Percentiles rank a stretch among this genome's conserved stretches.
These are phyloP conservation scores for Lumbricus terrestris DNA, from an alignment of 2,888 invertebrate species.

Conservation along the genomic window DNA sequence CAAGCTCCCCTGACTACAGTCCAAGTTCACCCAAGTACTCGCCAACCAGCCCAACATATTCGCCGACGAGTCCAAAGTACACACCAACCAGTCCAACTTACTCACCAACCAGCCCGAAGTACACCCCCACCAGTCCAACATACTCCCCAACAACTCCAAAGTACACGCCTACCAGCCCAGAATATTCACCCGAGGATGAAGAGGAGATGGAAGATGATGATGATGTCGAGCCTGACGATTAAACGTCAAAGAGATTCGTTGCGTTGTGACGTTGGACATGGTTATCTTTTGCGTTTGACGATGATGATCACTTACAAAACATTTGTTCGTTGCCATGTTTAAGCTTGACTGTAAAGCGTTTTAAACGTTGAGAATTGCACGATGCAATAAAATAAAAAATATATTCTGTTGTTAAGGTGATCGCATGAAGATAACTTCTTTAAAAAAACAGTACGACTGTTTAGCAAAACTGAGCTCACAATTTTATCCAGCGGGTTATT, in stretches of 20 bases:
- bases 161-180: conserved; percentile 42
- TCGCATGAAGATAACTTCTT: neutral
- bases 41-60: conserved; percentile 71
- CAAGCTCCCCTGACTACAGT: conserved; percentile 64
- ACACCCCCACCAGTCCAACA: conserved; percentile 63
- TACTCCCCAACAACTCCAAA: conserved; percentile 50
- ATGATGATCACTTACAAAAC: neutral
- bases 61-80: conserved; percentile 64
- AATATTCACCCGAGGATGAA: conserved; percentile 45
- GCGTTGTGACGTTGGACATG: neutral
- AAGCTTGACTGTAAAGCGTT: neutral
- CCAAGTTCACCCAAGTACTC: conserved; percentile 67
- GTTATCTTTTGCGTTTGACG: neutral
- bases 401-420: neutral
- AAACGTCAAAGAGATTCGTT: neutral
- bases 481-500: neutral
- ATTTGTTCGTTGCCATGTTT: neutral
- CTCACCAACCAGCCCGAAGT: conserved; percentile 64
- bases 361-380: neutral
- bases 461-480: neutral
- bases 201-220: conserved; percentile 28
- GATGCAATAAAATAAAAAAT: neutral
- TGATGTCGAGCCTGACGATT: conserved; percentile 19
- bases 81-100: conserved; percentile 70
- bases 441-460: neutral